A percentile compares a stretch with the other conserved stretches of the same genome.
phyloP scores from a whole-genome alignment of 2,113 vertebrate species.

The Cricetomys ansorgei region DNA sequence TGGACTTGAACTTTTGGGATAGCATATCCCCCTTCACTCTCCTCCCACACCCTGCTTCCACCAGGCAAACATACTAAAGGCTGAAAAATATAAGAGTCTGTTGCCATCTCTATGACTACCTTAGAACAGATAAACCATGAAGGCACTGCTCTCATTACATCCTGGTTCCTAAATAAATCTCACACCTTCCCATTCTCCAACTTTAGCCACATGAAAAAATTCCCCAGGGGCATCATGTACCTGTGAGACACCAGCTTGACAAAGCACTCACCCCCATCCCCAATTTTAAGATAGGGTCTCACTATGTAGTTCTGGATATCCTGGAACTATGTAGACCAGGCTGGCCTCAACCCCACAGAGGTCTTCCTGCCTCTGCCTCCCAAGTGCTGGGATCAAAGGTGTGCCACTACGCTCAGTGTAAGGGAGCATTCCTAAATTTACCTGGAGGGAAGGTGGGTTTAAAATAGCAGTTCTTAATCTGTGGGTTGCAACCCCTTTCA shows the following conservation, averaged over 20 bases:
- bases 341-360: not conserved
- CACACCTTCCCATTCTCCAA: conserved; percentile 5
- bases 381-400: not conserved
- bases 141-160: not conserved
- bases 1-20: conserved; percentile 2
- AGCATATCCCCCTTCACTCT: not conserved
- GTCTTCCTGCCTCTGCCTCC: not conserved
- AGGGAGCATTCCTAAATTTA: not conserved
- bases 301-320: not conserved
- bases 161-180: conserved; percentile 30
- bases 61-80: not conserved
- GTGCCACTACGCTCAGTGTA: not conserved
- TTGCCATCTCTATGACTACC: not conserved
- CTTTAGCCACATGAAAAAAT: conserved; percentile 27
- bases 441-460: not conserved
- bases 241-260: not conserved
- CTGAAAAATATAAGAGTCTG: not conserved
- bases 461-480: too few relatives aligned
- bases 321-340: not conserved
- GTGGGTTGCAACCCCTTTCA: too few relatives aligned
- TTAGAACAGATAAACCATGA: conserved; percentile 22
- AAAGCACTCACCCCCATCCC: not conserved
- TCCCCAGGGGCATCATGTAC: not conserved
- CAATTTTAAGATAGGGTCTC: not conserved
- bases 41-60: not conserved